Percentiles rank a stretch among this genome's conserved stretches.
Conservation (phyloP, 2,113 vertebrate genomes). For the Hemicordylus capensis region DNA sequence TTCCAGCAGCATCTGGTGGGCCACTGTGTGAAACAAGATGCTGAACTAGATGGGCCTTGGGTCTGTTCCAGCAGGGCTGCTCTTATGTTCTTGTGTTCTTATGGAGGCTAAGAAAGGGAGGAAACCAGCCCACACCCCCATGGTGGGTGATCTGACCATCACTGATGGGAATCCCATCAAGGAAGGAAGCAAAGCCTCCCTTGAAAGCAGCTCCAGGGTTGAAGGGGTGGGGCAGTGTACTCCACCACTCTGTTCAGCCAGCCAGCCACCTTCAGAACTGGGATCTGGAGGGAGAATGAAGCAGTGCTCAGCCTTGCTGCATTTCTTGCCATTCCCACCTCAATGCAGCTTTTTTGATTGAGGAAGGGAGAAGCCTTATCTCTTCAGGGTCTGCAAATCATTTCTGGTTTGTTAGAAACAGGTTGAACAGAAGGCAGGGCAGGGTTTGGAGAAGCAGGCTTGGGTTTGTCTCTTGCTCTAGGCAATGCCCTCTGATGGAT, state of each 20-base stretch:
- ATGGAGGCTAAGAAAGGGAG: background rate
- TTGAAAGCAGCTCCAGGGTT: background rate
- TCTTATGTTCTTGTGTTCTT: too few relatives aligned
- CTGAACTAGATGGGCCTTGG: too few relatives aligned
- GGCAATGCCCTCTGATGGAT: background rate
- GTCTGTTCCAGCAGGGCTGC: too few relatives aligned
- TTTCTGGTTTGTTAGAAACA: background rate
- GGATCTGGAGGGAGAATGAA: background rate
- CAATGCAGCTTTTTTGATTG: background rate
- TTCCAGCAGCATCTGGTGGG: too few relatives aligned
- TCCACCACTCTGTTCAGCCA: background rate
- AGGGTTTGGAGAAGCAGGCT: background rate
- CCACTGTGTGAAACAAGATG: too few relatives aligned
- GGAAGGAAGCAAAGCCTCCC: background rate
- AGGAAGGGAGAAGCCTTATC: background rate
- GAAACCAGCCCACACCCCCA: rapidly evolving
- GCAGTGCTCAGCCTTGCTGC: background rate
- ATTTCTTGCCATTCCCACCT: background rate
- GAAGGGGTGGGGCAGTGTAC: too few relatives aligned
- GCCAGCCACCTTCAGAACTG: too few relatives aligned
- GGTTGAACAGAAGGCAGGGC: background rate
- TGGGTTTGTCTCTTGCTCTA: background rate
- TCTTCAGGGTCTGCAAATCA: background rate
- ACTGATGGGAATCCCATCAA: background rate
- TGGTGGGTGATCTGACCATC: background rate